A percentile compares a stretch with the other conserved stretches of the same genome.
Conservation (phyloP, 2,113 vertebrate species). For the Lasiurus cinereus region DNA sequence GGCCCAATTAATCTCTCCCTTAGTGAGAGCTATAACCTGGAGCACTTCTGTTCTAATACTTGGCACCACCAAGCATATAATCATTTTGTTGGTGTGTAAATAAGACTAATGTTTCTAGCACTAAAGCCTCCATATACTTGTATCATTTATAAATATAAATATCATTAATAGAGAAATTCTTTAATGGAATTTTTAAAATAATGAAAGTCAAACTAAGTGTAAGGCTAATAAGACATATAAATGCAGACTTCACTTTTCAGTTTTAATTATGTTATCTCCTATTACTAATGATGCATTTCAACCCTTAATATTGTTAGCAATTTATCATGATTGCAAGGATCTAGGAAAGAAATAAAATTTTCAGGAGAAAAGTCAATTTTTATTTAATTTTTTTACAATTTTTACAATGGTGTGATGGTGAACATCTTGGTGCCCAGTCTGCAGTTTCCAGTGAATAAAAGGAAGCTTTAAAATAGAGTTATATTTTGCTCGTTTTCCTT, state of each 20-base stretch:
- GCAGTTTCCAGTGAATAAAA: not conserved
- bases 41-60: not conserved
- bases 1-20: not conserved
- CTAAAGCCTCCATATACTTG: not conserved
- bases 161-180: not conserved
- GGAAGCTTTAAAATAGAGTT: not conserved
- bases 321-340: not conserved
- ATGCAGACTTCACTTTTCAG: not conserved
- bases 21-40: not conserved
- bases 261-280: not conserved
- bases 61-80: not conserved
- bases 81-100: not conserved
- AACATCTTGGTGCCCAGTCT: not conserved
- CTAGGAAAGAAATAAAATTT: not conserved
- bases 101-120: not conserved
- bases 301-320: not conserved
- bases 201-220: not conserved
- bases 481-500: not conserved
- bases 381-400: not conserved
- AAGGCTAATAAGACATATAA: not conserved
- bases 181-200: not conserved
- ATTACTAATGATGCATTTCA: not conserved
- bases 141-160: constrained; percentile 10
- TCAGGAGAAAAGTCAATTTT: not conserved
- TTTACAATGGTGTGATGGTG: not conserved